Evolutionary conservation across 2,888 invertebrate species (phyloP), one percentile per base, ranked within the genome.

Genomic region (Thyatira batis): DNA sequence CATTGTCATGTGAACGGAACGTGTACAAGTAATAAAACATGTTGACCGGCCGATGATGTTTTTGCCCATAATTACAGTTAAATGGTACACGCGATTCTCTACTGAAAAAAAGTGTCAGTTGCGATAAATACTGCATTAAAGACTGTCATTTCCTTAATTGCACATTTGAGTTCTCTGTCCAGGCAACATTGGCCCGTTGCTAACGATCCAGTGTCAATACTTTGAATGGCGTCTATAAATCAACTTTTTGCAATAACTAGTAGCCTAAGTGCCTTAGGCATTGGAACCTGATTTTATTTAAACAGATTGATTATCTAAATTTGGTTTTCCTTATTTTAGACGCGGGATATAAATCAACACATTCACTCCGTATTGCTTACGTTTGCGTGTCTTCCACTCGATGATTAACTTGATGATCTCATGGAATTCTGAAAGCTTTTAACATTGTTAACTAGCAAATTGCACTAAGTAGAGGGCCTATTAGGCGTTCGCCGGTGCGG

Each of bases 401-500:
- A 55, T 55, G 48, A 52, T 63, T 58, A 52, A 60, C 55, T 60
- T 60, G 58, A 55, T 61, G 62, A 65, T 61, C 58, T 53, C 57
- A 51, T 54, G 60, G 65, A 64, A 64, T 69, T 62, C 6, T 39
- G 39, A 39, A 39, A 39, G 17, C 39, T 39, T 69, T 64, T 61
- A 62, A 57, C 33, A 33, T 8, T 51, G 54, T 55, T 75, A 73
- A 76, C 72, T 67, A 67, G 21, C 45, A 45, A 45, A 45, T 45
- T 73, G 61, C 62, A 61, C 61, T 77, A 74, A 75, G 69, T 69
- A 69, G 67, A 68, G 68, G 51, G 56, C 45, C 64, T 66, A 75
- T 73, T 76, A 76, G 67, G 58, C 67, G 71, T 67, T 72, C 71
- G 62, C 69, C 71, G n/a, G n/a, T n/a, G n/a, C n/a, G 67, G 59